Evolutionary conservation across 92 coral and sea anemone genomes (phyloP).

Genomic region (Palythoa heliodiscus): DNA sequence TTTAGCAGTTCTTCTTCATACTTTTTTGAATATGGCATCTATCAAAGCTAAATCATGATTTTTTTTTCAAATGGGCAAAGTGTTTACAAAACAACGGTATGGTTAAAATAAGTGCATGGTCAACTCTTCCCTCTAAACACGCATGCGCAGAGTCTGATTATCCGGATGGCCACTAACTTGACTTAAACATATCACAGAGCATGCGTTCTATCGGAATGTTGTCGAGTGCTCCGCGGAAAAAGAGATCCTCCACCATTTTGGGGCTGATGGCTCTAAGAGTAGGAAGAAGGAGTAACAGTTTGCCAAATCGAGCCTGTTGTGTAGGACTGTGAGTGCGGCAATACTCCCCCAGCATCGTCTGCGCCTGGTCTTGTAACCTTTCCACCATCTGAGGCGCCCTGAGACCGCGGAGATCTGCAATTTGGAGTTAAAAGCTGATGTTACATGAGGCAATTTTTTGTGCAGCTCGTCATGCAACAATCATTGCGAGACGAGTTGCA

Average conservation of each 20-base stretch:
- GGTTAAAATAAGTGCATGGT: neutral
- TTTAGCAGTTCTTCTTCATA: no score
- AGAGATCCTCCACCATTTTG: conserved; percentile 94
- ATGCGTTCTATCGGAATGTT: conserved; percentile 94
- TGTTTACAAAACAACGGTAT: neutral
- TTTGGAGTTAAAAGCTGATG: neutral
- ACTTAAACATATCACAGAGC: conserved; percentile 99
- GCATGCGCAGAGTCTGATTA: neutral
- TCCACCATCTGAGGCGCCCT: conserved; percentile 97
- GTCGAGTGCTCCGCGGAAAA: conserved; percentile 92
- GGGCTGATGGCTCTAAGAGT: conserved; percentile 90
- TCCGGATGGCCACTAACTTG: conserved; percentile 33
- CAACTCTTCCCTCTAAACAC: neutral
- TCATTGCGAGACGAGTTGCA: no score
- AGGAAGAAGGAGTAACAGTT: conserved; percentile 88
- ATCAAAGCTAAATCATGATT: neutral
- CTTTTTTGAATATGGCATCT: neutral
- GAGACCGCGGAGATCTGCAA: conserved; percentile 92
- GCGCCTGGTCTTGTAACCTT: conserved; percentile 96
- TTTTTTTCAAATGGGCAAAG: neutral
- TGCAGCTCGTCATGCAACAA: neutral
- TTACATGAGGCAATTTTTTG: no score
- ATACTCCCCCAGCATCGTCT: conserved; percentile 95
- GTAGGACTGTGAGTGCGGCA: conserved; percentile 84
- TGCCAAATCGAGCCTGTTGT: conserved; percentile 96